phyloP scores from a whole-genome alignment of 2,113 vertebrate genomes.

The Cromileptes altivelis region DNA sequence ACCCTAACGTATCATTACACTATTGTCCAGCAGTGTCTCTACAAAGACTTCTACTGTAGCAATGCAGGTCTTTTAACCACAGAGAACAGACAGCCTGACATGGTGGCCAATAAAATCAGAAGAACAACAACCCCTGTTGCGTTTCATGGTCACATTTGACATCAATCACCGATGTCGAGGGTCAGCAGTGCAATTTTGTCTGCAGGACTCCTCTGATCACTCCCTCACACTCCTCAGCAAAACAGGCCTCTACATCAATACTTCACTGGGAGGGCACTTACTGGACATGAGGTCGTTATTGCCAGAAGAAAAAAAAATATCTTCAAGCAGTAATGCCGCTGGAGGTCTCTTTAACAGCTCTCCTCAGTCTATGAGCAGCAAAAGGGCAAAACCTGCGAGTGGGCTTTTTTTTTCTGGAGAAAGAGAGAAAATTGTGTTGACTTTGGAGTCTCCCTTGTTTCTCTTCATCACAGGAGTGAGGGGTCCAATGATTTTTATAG shows the following conservation, averaged over 20 bases:
- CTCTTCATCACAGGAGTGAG: conserved; percentile 85
- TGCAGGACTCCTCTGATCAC: conserved; percentile 76
- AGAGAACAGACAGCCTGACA: conserved; percentile 68
- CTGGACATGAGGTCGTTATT: conserved; percentile 81
- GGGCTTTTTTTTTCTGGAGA: conserved; percentile 58
- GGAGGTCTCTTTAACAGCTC: conserved; percentile 80
- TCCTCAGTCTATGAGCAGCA: conserved; percentile 70
- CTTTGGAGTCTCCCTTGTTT: conserved; percentile 87
- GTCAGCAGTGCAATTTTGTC: conserved; percentile 77
- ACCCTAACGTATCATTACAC: conserved; percentile 61
- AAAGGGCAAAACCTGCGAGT: conserved; percentile 78
- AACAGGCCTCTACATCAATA: conserved; percentile 78
- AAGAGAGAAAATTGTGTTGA: conserved; percentile 83
- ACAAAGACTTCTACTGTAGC: conserved; percentile 51
- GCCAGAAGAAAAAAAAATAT: conserved; percentile 68
- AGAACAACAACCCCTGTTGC: conserved; percentile 78
- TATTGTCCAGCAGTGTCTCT: conserved; percentile 51
- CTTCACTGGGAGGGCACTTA: conserved; percentile 80
- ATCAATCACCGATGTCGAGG: conserved; percentile 79
- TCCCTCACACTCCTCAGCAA: conserved; percentile 70
- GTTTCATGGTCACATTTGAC: conserved; percentile 76
- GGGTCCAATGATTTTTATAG: conserved; percentile 85
- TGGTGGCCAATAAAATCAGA: conserved; percentile 82
- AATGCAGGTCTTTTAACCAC: conserved; percentile 57
- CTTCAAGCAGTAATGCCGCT: conserved; percentile 65